Conservation (phyloP, 2,888 invertebrate genomes). For the Drosophila affinis region DNA sequence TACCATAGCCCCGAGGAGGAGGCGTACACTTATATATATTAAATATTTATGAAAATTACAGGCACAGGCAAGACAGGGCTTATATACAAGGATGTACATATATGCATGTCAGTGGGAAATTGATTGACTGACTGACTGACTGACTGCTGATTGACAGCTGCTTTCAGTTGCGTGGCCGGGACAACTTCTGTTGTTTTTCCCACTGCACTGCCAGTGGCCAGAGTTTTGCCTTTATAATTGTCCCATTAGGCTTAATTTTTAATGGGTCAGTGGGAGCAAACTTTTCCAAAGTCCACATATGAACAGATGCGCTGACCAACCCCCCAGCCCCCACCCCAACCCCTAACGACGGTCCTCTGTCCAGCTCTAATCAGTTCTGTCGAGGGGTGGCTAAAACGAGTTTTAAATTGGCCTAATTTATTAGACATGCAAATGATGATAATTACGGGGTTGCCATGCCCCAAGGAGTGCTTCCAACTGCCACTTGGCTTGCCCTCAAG, state of each 20-base stretch:
- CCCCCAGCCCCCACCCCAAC: background rate
- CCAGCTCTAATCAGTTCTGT: conserved; percentile 13
- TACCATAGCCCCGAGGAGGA: conserved; percentile 3
- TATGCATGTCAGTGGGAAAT: conserved; percentile 43
- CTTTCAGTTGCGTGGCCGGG: no score
- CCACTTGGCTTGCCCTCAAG: conserved; percentile 13
- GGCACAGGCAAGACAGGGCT: conserved; percentile 18
- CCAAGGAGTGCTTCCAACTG: background rate
- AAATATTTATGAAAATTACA: conserved; percentile 58
- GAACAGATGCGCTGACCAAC: conserved; percentile 39
- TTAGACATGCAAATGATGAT: conserved; percentile 37
- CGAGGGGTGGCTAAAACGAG: background rate
- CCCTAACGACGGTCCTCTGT: background rate
- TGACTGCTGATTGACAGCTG: conserved; percentile 47
- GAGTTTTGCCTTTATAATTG: conserved; percentile 49
- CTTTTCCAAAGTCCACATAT: conserved; percentile 30
- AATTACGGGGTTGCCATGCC: background rate
- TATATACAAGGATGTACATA: conserved; percentile 23
- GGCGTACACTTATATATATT: conserved; percentile 26
- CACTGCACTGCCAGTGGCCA: background rate
- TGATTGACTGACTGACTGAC: conserved; percentile 50
- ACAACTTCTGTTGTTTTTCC: conserved; percentile 8
- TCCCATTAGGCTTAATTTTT: conserved; percentile 65
- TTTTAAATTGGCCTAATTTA: conserved; percentile 32
- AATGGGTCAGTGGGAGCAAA: conserved; percentile 48